phyloP scores from a whole-genome alignment of 2,113 vertebrate species.

The Prolemur simus region DNA sequence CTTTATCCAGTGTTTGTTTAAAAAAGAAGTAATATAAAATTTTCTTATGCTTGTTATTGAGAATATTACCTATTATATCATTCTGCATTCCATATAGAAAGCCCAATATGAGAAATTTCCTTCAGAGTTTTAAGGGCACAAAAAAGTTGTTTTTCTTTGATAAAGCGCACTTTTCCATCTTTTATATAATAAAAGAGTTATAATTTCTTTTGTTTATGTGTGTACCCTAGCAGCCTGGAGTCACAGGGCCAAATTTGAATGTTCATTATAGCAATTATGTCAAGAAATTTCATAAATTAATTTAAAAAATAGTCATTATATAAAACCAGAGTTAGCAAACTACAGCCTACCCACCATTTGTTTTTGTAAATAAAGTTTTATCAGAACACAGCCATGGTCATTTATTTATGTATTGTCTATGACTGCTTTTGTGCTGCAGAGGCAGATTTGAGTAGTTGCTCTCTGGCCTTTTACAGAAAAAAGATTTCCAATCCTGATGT shows the following conservation, averaged over 20 bases:
- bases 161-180: neutral
- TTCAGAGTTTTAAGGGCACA: neutral
- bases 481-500: neutral
- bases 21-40: constrained; percentile 16
- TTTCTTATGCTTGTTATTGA: constrained; percentile 30
- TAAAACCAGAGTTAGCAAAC: neutral
- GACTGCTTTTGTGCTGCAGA: neutral
- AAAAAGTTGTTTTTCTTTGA: constrained; percentile 44
- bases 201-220: neutral
- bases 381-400: neutral
- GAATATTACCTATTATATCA: neutral
- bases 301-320: neutral
- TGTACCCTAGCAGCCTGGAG: neutral
- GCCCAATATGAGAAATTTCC: neutral
- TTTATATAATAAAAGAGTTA: neutral
- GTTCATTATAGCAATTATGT: neutral
- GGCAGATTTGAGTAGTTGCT: neutral
- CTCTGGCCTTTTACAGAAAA: neutral
- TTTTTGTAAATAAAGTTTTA: constrained; percentile 37
- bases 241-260: neutral
- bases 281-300: constrained; percentile 9
- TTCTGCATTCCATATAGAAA: neutral
- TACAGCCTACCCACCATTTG: neutral
- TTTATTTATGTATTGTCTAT: neutral
- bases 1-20: constrained; percentile 24